Evolutionary conservation across 1,140 invertebrate genomes (phyloP).

Genomic region (Nebria ingens): DNA sequence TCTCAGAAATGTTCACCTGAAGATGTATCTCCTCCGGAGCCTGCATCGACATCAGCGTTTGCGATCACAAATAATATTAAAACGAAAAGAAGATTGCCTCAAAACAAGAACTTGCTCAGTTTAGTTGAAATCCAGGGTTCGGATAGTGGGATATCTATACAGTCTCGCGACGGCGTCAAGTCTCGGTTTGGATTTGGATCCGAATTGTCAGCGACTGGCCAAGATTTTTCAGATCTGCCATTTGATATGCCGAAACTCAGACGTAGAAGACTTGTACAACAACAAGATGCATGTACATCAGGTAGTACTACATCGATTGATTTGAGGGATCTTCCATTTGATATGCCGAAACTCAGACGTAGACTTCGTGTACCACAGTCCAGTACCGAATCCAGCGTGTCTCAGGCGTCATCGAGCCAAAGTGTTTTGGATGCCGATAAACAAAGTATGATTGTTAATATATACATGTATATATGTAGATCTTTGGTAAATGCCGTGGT

Average conservation of each 20-base stretch:
- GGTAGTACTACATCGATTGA: slow-evolving; percentile 64
- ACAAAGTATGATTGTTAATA: slow-evolving; percentile 32
- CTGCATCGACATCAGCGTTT: slow-evolving; percentile 32
- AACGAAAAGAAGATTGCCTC: slow-evolving; percentile 51
- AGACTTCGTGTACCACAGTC: slow-evolving; percentile 44
- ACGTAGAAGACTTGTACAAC: slow-evolving; percentile 49
- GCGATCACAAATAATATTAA: slow-evolving; percentile 38
- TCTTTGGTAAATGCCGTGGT: neutral
- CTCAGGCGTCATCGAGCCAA: slow-evolving; percentile 67
- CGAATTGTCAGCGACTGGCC: slow-evolving; percentile 26
- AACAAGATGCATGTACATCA: slow-evolving; percentile 51
- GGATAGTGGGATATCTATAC: slow-evolving; percentile 75
- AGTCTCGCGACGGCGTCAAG: slow-evolving; percentile 64
- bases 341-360: slow-evolving; percentile 76
- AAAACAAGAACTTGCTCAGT: slow-evolving; percentile 68
- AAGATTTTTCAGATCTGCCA: slow-evolving; percentile 62
- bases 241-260: slow-evolving; percentile 86
- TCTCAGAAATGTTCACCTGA: slow-evolving; percentile 59
- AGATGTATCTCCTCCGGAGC: slow-evolving; percentile 42
- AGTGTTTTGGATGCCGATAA: slow-evolving; percentile 61
- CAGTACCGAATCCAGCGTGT: slow-evolving; percentile 53
- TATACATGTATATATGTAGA: no score
- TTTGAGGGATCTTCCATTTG: slow-evolving; percentile 69
- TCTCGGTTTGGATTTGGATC: slow-evolving; percentile 41
- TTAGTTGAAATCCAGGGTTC: slow-evolving; percentile 70